These are phyloP conservation scores for Phoxinus phoxinus DNA, from an alignment of 2,113 vertebrate species.

Conservation along the genomic window DNA sequence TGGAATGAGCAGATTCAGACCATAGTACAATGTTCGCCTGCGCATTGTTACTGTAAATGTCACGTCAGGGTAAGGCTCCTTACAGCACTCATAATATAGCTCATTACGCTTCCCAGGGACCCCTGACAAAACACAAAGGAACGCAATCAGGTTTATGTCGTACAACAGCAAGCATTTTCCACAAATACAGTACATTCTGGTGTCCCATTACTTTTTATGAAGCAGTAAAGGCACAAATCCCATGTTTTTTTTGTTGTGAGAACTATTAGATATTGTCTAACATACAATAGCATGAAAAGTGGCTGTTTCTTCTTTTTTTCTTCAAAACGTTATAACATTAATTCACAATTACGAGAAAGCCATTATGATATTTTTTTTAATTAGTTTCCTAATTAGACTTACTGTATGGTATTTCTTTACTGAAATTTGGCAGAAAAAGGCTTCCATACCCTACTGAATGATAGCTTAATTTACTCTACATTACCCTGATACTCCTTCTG, in stretches of 20 bases:
- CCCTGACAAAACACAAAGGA: conserved; percentile 66
- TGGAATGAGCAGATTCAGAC: conserved; percentile 88
- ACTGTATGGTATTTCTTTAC: too few relatives aligned
- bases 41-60: conserved; percentile 90
- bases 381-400: too few relatives aligned
- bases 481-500: too few relatives aligned
- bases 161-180: neutral
- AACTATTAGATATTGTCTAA: neutral
- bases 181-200: neutral
- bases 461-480: too few relatives aligned
- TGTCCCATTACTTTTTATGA: neutral
- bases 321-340: neutral
- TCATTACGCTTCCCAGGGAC: conserved; percentile 89
- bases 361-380: neutral
- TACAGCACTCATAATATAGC: conserved; percentile 89
- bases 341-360: neutral
- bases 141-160: conserved; percentile 3
- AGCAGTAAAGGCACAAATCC: neutral
- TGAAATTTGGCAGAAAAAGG: too few relatives aligned
- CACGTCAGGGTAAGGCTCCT: conserved; percentile 90
- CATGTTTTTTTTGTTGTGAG: neutral
- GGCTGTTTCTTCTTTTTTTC: neutral
- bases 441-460: too few relatives aligned
- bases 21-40: conserved; percentile 87
- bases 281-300: neutral